Conservation (phyloP, 2,113 vertebrate genomes). For the Lophochroa leadbeateri region DNA sequence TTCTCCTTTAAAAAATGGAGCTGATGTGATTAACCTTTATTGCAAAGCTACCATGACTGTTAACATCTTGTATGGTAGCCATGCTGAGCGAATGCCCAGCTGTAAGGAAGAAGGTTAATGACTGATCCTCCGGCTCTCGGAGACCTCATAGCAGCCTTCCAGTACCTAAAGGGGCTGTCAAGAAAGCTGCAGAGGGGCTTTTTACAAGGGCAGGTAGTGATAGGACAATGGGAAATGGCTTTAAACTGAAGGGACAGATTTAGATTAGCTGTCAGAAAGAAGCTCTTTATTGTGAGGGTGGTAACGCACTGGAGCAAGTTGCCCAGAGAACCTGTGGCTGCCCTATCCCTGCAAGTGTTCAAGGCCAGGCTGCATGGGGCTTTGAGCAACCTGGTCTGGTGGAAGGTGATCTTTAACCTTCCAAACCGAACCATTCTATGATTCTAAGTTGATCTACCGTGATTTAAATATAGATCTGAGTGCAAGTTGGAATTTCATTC, state of each 20-base stretch:
- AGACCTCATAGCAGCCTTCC: neutral
- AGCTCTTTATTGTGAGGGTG: neutral
- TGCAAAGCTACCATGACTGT: neutral
- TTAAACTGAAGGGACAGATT: neutral
- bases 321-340: neutral
- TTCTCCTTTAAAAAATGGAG: neutral
- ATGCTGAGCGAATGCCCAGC: neutral
- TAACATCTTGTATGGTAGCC: neutral
- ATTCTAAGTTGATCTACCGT: neutral
- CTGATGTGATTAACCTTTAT: slow-evolving; percentile 59
- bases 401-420: neutral
- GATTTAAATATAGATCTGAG: neutral
- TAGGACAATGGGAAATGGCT: neutral
- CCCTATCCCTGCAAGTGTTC: neutral
- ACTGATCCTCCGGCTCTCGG: neutral
- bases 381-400: accelerated
- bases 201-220: neutral
- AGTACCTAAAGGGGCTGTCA: neutral
- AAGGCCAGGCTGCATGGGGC: neutral
- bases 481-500: neutral
- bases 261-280: neutral
- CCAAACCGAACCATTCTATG: neutral
- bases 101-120: slow-evolving; percentile 52
- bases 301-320: neutral
- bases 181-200: neutral